Base-by-base conservation (phyloP, 1,140 invertebrate species). In the Goniozus legneri region DNA sequence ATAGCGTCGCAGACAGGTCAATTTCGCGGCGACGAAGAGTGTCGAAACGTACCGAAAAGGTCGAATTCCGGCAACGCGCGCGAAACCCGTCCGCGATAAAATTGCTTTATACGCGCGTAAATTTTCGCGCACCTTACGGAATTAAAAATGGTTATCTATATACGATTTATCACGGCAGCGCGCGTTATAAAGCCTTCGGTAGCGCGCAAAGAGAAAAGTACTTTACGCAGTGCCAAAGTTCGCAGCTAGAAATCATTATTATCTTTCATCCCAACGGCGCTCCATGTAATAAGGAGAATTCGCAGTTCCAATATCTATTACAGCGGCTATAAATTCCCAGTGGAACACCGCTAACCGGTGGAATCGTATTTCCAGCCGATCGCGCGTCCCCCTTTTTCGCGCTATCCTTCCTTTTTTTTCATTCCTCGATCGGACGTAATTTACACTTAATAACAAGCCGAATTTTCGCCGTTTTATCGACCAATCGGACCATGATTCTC, bases 271-370 rank as follows among this genome's bases (percentile, higher is more conserved):
- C n/a, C 50, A 57, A 44, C 36, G 40, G 55, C 55, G 32, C 50
- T n/a, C n/a, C 42, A 54, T 47, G 55, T 58, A 58, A 58, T 58
- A 58, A 50, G 51, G 51, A n/a, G n/a, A 58, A 58, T 58, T 46
- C 47, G 24, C 44, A 44, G 51, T 53, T 58, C 42, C 55, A 58
- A 58, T 58, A 58, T 58, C 55, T 58, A 58, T 58, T 58, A 58
- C 56, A 20, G 14, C n/a, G 44, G 16, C 12, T 40, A 39, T 58
- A 58, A 58, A 58, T 58, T 58, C 57, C 31, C 39, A 2, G 32
- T n/a, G 36, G 31, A 49, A 47, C 44, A 47, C 32, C 43, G 43
- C 50, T 47, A 57, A 50, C 13, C 50, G 50, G 19, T n/a, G 33
- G 46, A 58, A 58, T 58, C 55, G 55, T 42, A 54, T 58, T 58